Base-by-base conservation (phyloP, 53 echinoderm and acorn worm genomes). In the Echinometra lucunter region DNA sequence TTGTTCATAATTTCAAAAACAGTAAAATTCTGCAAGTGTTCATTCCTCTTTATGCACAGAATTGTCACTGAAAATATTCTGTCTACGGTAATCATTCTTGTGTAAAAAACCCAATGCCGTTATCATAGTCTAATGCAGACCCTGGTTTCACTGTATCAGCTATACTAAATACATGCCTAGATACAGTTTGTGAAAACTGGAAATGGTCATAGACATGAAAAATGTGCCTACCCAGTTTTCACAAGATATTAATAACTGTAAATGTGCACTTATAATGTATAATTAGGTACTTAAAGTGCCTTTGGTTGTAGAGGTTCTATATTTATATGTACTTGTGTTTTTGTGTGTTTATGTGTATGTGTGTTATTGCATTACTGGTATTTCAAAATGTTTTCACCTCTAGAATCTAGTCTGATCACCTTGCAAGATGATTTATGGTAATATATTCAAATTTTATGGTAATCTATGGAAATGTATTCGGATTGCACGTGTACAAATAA, bases 401-500 rank as follows among this genome's bases (percentile, higher is more conserved):
- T 58, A 58, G 35, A 89, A n/a, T 23, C 6, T 0, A 89, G 85
- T 45, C 85, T 13, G 17, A 89, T 89, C 89, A 89, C 89, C 89
- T 89, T 89, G 89, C 89, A 55, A n/a, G 85, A 85, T 42, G 38
- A 89, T 91, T 91, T 66, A 91, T 91, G 58, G 70, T 60, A 91
- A 91, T 91, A 40, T 63, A 91, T 91, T 58, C 44, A 45, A 47
- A 70, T 27, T 85, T 44, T 91, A 91, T 91, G 70, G 19, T 38
- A 91, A 91, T 91, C 7, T 91, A 91, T 70, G 72, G 12, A 25
- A 28, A 91, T 66, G 0, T 70, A 44, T 49, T 5, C 19, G 17
- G 1, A 28, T 45, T 85, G 13, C 49, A 85, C 3, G 0, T 47
- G 45, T 45, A 12, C 13, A 85, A 0, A 81, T 81, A 4, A 42